Percentiles rank a stretch among this genome's conserved stretches.
Conservation (phyloP, 2,113 vertebrate genomes). For the Oreamnos americanus region DNA sequence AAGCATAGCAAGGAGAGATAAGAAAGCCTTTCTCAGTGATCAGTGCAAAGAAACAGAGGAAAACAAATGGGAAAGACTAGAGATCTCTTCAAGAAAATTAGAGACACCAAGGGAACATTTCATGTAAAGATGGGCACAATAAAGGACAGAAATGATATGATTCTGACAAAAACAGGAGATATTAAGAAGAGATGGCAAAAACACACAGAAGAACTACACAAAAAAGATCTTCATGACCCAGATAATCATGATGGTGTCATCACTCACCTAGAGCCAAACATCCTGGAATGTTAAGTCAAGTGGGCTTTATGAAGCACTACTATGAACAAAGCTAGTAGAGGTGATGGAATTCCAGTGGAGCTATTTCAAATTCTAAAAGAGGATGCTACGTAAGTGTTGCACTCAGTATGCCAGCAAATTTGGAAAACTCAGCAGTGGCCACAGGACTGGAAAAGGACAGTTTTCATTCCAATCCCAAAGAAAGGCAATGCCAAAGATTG, state of each 20-base stretch:
- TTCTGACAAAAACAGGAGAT: background rate
- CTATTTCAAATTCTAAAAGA: background rate
- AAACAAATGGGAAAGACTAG: background rate
- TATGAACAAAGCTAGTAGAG: background rate
- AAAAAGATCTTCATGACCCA: background rate
- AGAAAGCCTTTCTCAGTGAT: background rate
- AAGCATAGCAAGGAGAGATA: background rate
- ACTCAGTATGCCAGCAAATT: background rate
- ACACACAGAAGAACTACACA: background rate
- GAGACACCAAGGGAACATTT: background rate
- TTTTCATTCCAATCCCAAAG: background rate
- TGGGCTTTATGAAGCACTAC: background rate
- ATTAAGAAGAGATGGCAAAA: background rate
- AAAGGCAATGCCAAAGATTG: background rate
- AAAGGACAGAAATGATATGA: background rate
- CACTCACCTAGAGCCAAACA: background rate
- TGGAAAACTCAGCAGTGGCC: background rate
- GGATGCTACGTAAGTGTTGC: background rate
- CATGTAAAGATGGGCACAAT: background rate
- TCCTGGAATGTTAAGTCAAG: background rate
- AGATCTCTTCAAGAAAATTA: background rate
- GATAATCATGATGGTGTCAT: background rate
- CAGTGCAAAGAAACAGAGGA: background rate
- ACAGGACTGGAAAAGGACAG: background rate
- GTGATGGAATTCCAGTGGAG: background rate